Percentiles rank a stretch among this genome's conserved stretches.
Evolutionary conservation across 2,888 invertebrate genomes (phyloP).

Genomic region (Acronicta alni): DNA sequence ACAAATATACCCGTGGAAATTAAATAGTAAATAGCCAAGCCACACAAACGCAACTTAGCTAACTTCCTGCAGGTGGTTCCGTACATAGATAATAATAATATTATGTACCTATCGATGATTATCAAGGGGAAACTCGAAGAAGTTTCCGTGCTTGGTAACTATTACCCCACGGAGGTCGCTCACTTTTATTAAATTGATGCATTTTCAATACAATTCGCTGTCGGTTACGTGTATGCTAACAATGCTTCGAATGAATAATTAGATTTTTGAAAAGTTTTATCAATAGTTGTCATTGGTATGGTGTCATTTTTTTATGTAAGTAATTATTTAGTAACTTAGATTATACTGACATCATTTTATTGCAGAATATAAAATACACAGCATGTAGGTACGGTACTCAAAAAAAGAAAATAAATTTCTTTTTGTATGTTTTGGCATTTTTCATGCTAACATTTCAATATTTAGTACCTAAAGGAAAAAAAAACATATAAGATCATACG

Average conservation of each 20-base stretch:
- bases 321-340: no score
- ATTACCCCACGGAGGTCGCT: conserved; percentile 42
- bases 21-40: neutral
- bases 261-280: conserved; percentile 40
- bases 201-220: conserved; percentile 53
- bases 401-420: no score
- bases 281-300: conserved; percentile 13
- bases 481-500: no score
- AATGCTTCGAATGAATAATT: conserved; percentile 52
- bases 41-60: conserved; percentile 17
- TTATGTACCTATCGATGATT: conserved; percentile 21
- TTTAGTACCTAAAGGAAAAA: no score
- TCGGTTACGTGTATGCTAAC: conserved; percentile 31
- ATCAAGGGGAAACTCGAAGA: conserved; percentile 46
- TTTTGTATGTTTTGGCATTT: no score
- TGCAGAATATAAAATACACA: no score
- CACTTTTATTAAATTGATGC: conserved; percentile 57
- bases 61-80: conserved; percentile 35
- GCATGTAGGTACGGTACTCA: no score
- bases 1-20: neutral
- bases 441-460: no score
- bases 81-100: conserved; percentile 7
- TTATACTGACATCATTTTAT: no score
- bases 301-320: neutral
- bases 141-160: conserved; percentile 50